Evolutionary conservation across 2,797 vertebrate species (phyloP), one percentile per base, ranked within the genome.

Genomic region (Buceros bicornis): DNA sequence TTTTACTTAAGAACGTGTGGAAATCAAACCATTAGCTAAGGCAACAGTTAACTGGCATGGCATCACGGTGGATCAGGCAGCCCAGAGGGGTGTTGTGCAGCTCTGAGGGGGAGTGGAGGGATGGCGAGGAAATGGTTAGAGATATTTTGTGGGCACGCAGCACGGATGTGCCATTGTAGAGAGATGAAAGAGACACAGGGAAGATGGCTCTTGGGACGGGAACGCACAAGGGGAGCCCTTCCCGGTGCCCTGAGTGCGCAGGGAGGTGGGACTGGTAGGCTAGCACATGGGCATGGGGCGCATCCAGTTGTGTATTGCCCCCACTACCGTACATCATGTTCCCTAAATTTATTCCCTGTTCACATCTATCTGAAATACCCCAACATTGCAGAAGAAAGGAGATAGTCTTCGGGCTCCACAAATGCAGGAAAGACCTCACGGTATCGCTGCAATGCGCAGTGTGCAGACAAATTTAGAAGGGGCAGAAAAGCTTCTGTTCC

Each of bases 221-320:
- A 37, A 19, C 35, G 48, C 1, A 2, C 29, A 22, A 29, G 33
- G 20, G 17, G 25, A 37, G 28, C 45, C 20, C 26, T 64, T 78
- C 43, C 45, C 17, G 35, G 14, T n/a, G 71, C 58, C 45, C 50
- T 48, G 21, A 29, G 20, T 29, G 48, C 22, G 16, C 17, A 7
- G 51, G 37, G 15, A 6, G 5, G 1, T 0, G 0, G 26, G n/a
- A 35, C 45, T 53, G 40, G 67, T 48, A 60, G 56, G 19, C 53
- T 78, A 22, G 13, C 6, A 82, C 9, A 72, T 0, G 6, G 58
- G 5, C 21, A 42, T 0, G 1, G 57, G n/a, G 4, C 11, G 35
- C 50, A 22, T 56, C 2, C 51, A 53, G 9, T 8, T 70, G 14
- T 51, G 29, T 22, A 20, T 70, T 70, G 78, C 4, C 45, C 45